Evolutionary conservation across 2,797 vertebrate species (phyloP), one percentile per base, ranked within the genome.

Genomic region (Poecilia picta): DNA sequence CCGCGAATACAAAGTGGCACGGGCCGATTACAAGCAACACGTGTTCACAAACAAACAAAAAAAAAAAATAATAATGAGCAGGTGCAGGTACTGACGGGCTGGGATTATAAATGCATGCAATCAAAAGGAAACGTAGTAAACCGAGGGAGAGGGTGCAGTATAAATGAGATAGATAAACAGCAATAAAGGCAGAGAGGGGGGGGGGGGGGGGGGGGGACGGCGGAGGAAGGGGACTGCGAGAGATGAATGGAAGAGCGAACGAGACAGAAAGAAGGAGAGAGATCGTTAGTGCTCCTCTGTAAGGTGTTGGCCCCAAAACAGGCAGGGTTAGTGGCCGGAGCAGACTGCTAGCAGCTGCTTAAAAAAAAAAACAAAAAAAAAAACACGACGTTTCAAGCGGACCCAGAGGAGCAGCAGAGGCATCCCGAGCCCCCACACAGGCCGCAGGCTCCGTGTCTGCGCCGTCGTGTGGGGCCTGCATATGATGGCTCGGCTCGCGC

Each of bases 311-410:
- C 91, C 90, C 90, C 76, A 79, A 53, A 71, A 46, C 25, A 43
- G 88, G 90, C 89, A 72, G 88, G 81, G 90, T 91, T 89, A 85
- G 78, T 84, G 82, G 88, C 82, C 83, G 78, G 85, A 88, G 79
- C 82, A 81, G 89, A 89, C 89, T 75, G 81, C 92, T 90, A 88
- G 89, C 85, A 85, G 89, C 90, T 86, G 88, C 82, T 87, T 66
- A 73, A 86, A 33, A 33, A 41, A 85, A 80, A 89, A n/a, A n/a
- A n/a, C n/a, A n/a, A n/a, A n/a, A n/a, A n/a, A n/a, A 33, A 41
- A 85, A 80, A 89, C 86, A 88, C 83, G 90, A 87, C 83, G 85
- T 88, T 86, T 77, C 75, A 78, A 82, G 74, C 75, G 81, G 77
- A 88, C 85, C 82, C 81, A 84, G 76, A 89, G 77, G 86, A 89